These are phyloP conservation scores for Dasyornis broadbenti DNA, from an alignment of 2,113 vertebrate genomes.

Conservation along the genomic window DNA sequence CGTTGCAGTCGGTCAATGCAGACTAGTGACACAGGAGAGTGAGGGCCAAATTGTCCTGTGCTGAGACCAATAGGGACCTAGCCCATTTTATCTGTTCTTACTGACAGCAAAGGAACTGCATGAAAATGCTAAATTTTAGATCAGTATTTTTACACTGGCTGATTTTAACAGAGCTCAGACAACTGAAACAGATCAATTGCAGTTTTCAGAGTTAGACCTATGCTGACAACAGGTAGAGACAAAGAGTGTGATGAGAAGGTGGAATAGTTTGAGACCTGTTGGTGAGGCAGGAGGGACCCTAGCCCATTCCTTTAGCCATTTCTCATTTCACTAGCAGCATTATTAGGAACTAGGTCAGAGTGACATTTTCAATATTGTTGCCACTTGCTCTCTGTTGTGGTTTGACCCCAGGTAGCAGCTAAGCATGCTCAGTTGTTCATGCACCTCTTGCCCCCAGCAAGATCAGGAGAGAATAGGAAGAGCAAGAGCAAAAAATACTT, in stretches of 20 bases:
- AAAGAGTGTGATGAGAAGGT: not conserved
- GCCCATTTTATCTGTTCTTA: not conserved
- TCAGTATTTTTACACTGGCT: not conserved
- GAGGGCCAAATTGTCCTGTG: not conserved
- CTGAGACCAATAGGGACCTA: not conserved
- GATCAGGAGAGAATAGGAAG: not conserved
- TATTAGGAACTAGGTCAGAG: not conserved
- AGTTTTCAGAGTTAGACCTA: not conserved
- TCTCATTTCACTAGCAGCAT: not conserved
- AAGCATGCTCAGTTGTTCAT: not conserved
- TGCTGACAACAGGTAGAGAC: not conserved
- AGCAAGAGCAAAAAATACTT: not conserved
- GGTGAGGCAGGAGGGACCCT: not conserved
- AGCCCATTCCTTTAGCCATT: not conserved
- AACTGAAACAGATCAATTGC: not conserved
- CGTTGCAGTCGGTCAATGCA: not conserved
- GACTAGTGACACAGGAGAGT: not conserved
- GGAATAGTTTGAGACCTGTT: not conserved
- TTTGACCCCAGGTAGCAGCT: not conserved
- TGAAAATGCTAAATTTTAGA: not conserved
- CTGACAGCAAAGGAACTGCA: not conserved
- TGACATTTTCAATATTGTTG: not conserved
- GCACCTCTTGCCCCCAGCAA: not conserved
- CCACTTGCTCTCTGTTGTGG: not conserved
- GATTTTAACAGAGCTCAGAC: not conserved